Percentiles rank a stretch among this genome's conserved stretches.
Conservation (phyloP, 2,113 vertebrate genomes). For the Lipophrys pholis region DNA sequence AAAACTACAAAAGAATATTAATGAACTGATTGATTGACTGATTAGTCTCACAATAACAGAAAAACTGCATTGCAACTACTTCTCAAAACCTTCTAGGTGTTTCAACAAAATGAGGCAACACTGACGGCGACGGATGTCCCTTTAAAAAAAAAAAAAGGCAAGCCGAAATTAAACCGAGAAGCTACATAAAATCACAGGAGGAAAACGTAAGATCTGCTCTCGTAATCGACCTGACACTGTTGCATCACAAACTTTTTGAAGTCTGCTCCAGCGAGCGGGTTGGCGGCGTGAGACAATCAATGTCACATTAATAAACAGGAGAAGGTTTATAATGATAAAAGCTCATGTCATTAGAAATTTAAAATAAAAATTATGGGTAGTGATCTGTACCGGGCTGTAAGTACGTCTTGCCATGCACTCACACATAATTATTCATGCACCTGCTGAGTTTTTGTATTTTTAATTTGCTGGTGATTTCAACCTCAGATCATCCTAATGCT, state of each 20-base stretch:
- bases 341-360: neutral
- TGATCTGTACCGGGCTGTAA: neutral
- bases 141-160: no score
- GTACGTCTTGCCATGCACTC: neutral
- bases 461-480: slow-evolving; percentile 1
- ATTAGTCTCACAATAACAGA: no score
- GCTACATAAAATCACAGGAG: neutral
- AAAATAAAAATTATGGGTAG: neutral
- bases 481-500: neutral
- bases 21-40: no score
- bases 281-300: neutral
- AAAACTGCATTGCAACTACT: neutral
- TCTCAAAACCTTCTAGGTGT: neutral
- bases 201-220: slow-evolving; percentile 14
- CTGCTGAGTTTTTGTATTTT: no score
- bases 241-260: slow-evolving; percentile 34
- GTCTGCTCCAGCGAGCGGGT: neutral
- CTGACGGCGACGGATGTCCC: no score
- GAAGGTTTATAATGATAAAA: neutral
- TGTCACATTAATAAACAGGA: neutral
- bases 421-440: no score
- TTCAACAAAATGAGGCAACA: no score
- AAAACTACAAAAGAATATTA: no score
- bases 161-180: neutral
- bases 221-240: slow-evolving; percentile 23